phyloP scores from a whole-genome alignment of 2,113 vertebrate genomes.

The Salvelinus sp. region DNA sequence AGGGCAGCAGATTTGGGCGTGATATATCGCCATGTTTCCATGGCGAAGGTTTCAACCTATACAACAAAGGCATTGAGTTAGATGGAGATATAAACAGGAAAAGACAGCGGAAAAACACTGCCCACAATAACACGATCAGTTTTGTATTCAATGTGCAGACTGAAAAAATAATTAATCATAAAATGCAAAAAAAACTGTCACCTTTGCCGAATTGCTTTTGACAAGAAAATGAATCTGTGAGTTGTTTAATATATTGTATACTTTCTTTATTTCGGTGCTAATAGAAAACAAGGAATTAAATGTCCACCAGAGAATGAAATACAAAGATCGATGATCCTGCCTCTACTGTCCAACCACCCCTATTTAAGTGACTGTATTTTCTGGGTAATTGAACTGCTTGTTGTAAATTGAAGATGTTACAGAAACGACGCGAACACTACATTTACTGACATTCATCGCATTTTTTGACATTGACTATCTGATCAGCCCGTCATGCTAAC shows the following conservation, averaged over 20 bases:
- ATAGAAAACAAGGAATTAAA: conserved; percentile 99
- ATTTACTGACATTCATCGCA: conserved; percentile 99
- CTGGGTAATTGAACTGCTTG: conserved; percentile 99
- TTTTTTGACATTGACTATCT: conserved; percentile 99
- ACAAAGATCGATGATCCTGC: conserved; percentile 99
- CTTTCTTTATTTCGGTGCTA: conserved; percentile 99
- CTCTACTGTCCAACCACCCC: conserved; percentile 99
- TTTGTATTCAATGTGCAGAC: conserved; percentile 88
- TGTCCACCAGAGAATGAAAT: conserved; percentile 98
- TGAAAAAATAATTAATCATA: conserved; percentile 93
- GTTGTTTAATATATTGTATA: conserved; percentile 99
- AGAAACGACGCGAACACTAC: conserved; percentile 99
- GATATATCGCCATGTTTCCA: conserved; percentile 97
- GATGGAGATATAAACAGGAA: conserved; percentile 92
- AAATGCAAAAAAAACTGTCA: conserved; percentile 90
- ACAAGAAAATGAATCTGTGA: conserved; percentile 99
- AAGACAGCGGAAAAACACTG: conserved; percentile 96
- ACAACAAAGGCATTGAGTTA: conserved; percentile 98
- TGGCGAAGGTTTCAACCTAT: conserved; percentile 93
- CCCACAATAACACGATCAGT: conserved; percentile 91
- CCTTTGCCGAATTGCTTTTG: conserved; percentile 93
- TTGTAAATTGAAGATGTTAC: conserved; percentile 99
- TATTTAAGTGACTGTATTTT: conserved; percentile 99
- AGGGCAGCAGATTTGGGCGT: conserved; percentile 92
- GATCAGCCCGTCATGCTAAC: conserved; percentile 99